A percentile compares a stretch with the other conserved stretches of the same genome.
phyloP scores from a whole-genome alignment of 2,888 invertebrate species.

The Torymus tubicola region DNA sequence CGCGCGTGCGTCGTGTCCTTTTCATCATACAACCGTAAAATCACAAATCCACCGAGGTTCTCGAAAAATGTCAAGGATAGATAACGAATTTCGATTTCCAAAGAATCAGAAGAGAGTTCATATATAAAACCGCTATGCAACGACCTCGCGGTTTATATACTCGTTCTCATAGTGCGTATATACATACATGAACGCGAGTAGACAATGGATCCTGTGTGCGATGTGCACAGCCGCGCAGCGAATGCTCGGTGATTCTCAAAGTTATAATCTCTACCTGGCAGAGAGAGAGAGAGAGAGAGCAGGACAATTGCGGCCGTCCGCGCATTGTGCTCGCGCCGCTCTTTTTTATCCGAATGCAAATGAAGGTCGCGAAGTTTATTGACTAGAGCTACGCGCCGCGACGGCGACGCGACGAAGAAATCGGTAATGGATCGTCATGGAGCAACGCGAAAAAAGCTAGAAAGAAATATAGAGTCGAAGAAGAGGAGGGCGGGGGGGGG shows the following conservation, averaged over 20 bases:
- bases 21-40: not conserved
- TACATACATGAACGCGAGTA: not conserved
- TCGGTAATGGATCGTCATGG: not conserved
- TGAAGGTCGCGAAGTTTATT: conserved; percentile 12
- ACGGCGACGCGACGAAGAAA: not conserved
- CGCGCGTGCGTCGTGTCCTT: no score
- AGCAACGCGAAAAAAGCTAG: not conserved
- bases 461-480: no score
- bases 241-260: not conserved
- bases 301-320: no score
- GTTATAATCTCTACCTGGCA: conserved; percentile 18
- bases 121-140: not conserved
- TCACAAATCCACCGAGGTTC: not conserved
- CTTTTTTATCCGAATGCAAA: conserved; percentile 36
- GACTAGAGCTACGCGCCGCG: not conserved
- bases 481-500: no score
- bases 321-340: not conserved
- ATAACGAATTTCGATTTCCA: conserved; percentile 27
- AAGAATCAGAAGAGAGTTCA: conserved; percentile 25
- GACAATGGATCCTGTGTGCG: not conserved
- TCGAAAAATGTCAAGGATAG: not conserved
- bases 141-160: no score
- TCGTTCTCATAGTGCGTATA: not conserved
- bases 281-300: not conserved
- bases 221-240: not conserved